These are phyloP conservation scores for Adelognathus sp. DNA, from an alignment of 2,888 invertebrate genomes.

Conservation along the genomic window DNA sequence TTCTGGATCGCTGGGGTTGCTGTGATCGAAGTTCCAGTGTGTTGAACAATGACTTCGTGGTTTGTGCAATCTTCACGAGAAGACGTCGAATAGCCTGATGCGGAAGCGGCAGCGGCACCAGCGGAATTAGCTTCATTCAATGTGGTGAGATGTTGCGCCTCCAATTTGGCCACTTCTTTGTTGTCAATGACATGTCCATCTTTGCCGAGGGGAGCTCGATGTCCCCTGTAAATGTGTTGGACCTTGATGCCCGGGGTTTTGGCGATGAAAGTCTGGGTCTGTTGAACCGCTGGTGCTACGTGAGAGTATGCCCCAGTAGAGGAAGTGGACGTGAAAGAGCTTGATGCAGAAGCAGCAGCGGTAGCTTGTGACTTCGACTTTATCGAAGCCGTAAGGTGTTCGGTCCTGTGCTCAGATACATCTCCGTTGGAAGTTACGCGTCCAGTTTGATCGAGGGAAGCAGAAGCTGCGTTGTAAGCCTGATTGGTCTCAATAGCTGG, in stretches of 20 bases:
- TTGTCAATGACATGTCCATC: not conserved
- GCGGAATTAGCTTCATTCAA: not conserved
- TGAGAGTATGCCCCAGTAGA: not conserved
- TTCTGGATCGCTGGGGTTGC: too few relatives aligned
- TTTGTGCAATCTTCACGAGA: not conserved
- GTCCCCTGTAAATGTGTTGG: not conserved
- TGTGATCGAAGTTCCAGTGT: too few relatives aligned
- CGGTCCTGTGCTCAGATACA: slow-evolving; percentile 72
- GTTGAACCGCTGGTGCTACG: not conserved
- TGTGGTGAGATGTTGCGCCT: not conserved
- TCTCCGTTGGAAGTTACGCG: not conserved
- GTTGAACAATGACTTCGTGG: not conserved
- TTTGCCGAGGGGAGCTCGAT: not conserved
- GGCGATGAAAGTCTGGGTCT: not conserved
- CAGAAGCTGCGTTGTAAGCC: not conserved
- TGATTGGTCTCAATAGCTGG: not conserved
- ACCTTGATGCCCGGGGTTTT: not conserved
- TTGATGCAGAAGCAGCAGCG: not conserved
- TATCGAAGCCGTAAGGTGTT: slow-evolving; percentile 59
- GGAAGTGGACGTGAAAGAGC: too few relatives aligned
- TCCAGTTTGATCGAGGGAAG: not conserved
- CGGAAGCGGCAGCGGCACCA: not conserved
- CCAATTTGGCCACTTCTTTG: not conserved
- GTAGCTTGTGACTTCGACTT: too few relatives aligned
- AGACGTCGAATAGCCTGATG: not conserved